Evolutionary conservation across 2,113 vertebrate species (phyloP), one percentile per base, ranked within the genome.

Genomic region (Vimba vimba): DNA sequence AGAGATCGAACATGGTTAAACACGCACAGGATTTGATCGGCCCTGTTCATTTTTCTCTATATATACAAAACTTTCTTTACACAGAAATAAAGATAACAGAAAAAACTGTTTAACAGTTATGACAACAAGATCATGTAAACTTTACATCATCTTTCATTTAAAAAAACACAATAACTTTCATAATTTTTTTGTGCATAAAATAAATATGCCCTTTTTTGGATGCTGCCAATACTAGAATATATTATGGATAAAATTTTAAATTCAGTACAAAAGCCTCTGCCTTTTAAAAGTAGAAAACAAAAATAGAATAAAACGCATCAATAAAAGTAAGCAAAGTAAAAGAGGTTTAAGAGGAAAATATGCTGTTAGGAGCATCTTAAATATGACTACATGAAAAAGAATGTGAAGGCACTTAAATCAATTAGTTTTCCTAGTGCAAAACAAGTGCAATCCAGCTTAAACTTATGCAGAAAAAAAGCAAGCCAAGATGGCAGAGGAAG

Each of bases 191-290:
- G 92, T 91, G 94, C 94, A 95, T 93, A 93, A 94, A 92, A 94
- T 94, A 93, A 94, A 93, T 93, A 94, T 94, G 94, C 93, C 90
- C 74, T 93, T 94, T 94, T 90, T 93, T 91, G 86, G 86, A 93
- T 93, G 92, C 92, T 94, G 90, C 86, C 39, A 84, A 88, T 88
- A 87, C 76, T 87, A 88, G 92, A 92, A 93, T 93, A 94, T 94
- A 94, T 94, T 94, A 94, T 81, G 93, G 89, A 92, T 91, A 92
- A 71, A 82, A 43, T 90, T 91, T 80, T 89, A 81, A 90, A 90
- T 88, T 91, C 87, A 88, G 91, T 92, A 93, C 93, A 95, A 94
- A 94, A 89, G 92, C 85, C 89, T 92, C 90, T 82, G 87, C 88
- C 74, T 79, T 27, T 86, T 52, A 33, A 76, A 90, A 78, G 73